Conservation (phyloP, 2,888 invertebrate species). For the Lamproptera curius region DNA sequence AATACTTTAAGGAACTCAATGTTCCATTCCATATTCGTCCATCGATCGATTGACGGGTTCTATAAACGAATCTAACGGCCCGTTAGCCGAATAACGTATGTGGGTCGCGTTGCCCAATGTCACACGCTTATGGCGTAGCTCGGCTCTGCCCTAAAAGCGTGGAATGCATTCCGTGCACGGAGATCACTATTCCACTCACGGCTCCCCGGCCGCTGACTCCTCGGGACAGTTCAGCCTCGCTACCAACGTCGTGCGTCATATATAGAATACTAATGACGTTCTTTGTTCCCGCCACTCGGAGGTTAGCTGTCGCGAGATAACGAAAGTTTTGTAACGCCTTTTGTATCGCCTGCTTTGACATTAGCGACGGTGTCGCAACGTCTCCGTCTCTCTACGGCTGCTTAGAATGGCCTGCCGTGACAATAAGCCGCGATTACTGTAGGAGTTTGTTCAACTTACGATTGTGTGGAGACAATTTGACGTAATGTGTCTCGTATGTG, state of each 20-base stretch:
- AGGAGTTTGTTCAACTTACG: constrained; percentile 15
- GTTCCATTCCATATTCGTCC: constrained; percentile 24
- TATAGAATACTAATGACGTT: constrained; percentile 65
- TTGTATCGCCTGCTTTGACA: constrained; percentile 48
- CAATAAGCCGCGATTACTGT: constrained; percentile 12
- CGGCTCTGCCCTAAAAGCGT: constrained; percentile 47
- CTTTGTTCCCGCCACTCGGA: constrained; percentile 39
- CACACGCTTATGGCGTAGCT: constrained; percentile 52
- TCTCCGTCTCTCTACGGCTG: constrained; percentile 28
- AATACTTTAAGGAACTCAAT: not conserved
- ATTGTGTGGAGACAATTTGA: not conserved
- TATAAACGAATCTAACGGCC: constrained; percentile 58
- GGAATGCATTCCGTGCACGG: constrained; percentile 51
- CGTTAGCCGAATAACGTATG: constrained; percentile 58
- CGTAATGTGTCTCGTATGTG: not conserved
- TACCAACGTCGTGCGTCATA: constrained; percentile 46
- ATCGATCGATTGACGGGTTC: constrained; percentile 34
- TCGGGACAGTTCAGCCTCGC: constrained; percentile 59
- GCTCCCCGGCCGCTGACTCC: constrained; percentile 67
- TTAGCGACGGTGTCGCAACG: not conserved
- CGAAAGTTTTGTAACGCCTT: constrained; percentile 68
- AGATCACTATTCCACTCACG: constrained; percentile 63
- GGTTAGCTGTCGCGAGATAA: constrained; percentile 46
- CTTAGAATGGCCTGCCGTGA: constrained; percentile 9
- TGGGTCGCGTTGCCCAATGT: constrained; percentile 60